Conservation (phyloP, 2,888 invertebrate genomes). For the Scaptomyza polygonia region DNA sequence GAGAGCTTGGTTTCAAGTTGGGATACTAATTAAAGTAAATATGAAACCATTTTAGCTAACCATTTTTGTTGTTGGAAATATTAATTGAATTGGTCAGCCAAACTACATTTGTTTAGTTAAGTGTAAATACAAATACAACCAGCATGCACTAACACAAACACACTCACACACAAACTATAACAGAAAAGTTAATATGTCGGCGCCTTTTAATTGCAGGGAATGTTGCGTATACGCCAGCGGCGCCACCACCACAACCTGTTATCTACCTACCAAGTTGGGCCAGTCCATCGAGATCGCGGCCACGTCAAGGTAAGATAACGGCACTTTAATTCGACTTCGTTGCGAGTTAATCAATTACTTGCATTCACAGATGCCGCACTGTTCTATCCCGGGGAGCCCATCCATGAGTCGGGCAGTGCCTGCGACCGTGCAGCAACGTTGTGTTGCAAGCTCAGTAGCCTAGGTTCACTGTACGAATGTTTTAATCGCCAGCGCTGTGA, state of each 20-base stretch:
- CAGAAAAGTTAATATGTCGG: constrained; percentile 42
- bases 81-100: constrained; percentile 6
- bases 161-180: constrained; percentile 3
- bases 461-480: constrained; percentile 86
- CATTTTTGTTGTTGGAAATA: constrained; percentile 2
- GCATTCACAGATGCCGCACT: constrained; percentile 40
- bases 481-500: constrained; percentile 88
- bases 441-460: constrained; percentile 87
- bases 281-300: not conserved
- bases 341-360: not conserved
- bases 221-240: not conserved
- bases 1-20: not conserved
- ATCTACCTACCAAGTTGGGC: constrained; percentile 2
- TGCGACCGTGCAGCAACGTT: constrained; percentile 90
- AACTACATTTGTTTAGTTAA: constrained; percentile 21
- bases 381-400: constrained; percentile 45
- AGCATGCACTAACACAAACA: too few species aligned
- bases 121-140: constrained; percentile 19
- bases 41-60: not conserved
- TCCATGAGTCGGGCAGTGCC: constrained; percentile 63
- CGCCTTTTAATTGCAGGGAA: constrained; percentile 62
- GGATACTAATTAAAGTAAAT: constrained; percentile 5
- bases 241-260: not conserved
- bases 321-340: not conserved
- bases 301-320: constrained; percentile 42